Conservation (phyloP, 2,797 vertebrate genomes). For the Lepus townsendii region DNA sequence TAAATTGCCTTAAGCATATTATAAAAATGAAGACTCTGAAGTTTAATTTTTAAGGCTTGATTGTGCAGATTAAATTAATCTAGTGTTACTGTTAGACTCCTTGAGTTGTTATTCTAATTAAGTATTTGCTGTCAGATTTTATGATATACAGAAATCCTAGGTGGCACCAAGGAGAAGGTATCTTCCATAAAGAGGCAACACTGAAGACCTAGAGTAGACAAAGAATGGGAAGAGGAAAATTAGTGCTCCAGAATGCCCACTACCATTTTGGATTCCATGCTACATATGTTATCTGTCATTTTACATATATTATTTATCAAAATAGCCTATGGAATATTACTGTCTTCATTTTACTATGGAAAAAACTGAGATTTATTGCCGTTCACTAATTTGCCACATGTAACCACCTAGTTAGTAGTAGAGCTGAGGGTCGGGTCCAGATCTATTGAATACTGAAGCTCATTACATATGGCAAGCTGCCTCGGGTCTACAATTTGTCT, state of each 20-base stretch:
- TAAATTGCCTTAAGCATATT: constrained; percentile 37
- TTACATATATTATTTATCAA: background rate
- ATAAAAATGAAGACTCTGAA: background rate
- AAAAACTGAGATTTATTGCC: constrained; percentile 9
- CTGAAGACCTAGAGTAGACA: background rate
- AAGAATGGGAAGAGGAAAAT: background rate
- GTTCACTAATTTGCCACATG: background rate
- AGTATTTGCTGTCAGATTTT: constrained; percentile 58
- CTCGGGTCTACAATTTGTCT: background rate
- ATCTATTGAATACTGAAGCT: constrained; percentile 36
- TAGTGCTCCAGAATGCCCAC: background rate
- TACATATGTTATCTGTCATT: background rate
- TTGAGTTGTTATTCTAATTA: constrained; percentile 10
- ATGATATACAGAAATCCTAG: background rate
- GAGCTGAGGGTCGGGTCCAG: background rate
- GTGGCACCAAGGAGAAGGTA: background rate
- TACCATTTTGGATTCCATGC: background rate
- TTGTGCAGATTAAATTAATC: constrained; percentile 45
- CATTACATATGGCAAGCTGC: background rate
- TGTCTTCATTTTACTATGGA: constrained; percentile 22
- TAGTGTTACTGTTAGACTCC: background rate
- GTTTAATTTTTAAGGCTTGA: constrained; percentile 45
- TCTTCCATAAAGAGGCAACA: constrained; percentile 10
- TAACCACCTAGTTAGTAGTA: background rate
- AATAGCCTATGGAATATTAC: constrained; percentile 29